Base-by-base conservation (phyloP, 2,113 vertebrate genomes). In the Phainopepla nitens region DNA sequence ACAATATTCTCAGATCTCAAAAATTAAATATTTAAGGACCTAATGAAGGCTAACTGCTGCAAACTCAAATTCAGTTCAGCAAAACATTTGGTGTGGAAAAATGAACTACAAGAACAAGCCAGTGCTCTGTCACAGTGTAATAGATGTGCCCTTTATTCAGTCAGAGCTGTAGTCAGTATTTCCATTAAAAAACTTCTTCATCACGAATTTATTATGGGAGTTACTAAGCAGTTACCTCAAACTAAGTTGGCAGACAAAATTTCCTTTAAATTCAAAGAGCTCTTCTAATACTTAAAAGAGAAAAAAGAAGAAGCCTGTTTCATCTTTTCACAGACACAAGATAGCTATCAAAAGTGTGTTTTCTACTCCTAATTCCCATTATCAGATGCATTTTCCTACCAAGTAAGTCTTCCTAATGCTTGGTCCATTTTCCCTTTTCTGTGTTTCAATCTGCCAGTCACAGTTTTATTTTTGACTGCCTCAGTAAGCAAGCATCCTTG, bases 121-220 rank as follows among this genome's bases (percentile, higher is more conserved):
- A 33, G 23, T 62, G 25, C 62, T 85, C 78, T 93, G 87, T 91
- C 58, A 79, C n/a, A 61, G 78, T n/a, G 82, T 69, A 95, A 96
- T 23, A 96, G 71, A 73, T 29, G 11, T 82, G 58, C 81, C 58
- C 87, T 96, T 96, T 87, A 90, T 82, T 90, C 58, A 36, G 21
- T 73, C 70, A 79, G 41, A 82, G 53, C 28, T 80, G 47, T 25
- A 29, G 84, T 86, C 75, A 95, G 2, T 36, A 82, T 77, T 95
- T 95, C 87, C 89, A 91, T 66, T 65, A 31, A 69, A 81, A 92
- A 87, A 14, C 25, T 72, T 72, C 50, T 76, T 89, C 70, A 84
- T 79, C 36, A 57, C 2, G 5, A 73, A 83, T 87, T 87, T 92
- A 64, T 86, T 79, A 62, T 19, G 35, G 25, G n/a, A 73, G 57